Evolutionary conservation across 2,888 invertebrate genomes (phyloP), one percentile per base, ranked within the genome.

Genomic region (Andrena camellia): DNA sequence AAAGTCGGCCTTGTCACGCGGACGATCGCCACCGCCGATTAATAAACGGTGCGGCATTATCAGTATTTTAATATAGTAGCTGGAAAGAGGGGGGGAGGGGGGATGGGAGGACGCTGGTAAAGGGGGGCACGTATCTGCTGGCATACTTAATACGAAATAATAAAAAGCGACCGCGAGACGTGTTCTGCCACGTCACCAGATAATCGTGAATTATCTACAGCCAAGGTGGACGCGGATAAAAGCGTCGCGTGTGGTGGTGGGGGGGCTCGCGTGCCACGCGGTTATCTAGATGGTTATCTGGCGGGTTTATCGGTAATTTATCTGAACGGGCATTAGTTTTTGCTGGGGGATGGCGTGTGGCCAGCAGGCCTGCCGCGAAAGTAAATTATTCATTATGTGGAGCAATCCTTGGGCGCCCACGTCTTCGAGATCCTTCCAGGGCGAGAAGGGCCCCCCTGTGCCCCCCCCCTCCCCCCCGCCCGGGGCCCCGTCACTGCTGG

Each of bases 311-410:
- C 94, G 92, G 92, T 93, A 93, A 94, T 93, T 93, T 94, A 94
- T 94, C 94, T 93, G 93, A 89, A 92, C 93, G 92, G 92, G 93
- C 94, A 94, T 94, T 94, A 93, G 93, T 93, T 93, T 94, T 93
- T 93, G 92, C 93, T 90, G 90, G 91, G 90, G 92, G 92, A 90
- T 93, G 91, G 93, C 93, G 93, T 93, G 93, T 92, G 91, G 89
- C 89, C 89, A 84, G 85, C 91, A 90, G 90, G 23, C 89, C 90
- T 90, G 42, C 91, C 89, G 88, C 90, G 83, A 83, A 82, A 90
- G 92, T 92, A 93, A 93, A 93, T 93, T 93, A 93, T 93, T 93
- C 93, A 93, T 92, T 91, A 91, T 90, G 90, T 90, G 88, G 90
- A 90, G 89, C 89, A 88, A 91, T 92, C 89, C 88, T 71, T 77